phyloP scores from a whole-genome alignment of 2,888 invertebrate genomes.

The Andrena minutula region DNA sequence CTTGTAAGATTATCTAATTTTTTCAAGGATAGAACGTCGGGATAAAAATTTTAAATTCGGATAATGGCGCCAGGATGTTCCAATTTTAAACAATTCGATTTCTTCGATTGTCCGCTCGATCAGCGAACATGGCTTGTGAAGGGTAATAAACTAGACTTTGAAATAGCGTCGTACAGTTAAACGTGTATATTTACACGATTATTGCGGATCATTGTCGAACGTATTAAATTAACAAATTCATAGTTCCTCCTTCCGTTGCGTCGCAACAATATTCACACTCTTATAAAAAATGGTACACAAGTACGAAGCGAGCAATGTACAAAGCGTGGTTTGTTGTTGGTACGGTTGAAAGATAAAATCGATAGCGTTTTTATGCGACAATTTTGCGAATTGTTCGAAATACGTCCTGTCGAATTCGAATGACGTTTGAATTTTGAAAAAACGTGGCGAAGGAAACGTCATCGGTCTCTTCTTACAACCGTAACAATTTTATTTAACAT shows the following conservation, averaged over 20 bases:
- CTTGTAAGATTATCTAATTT: not conserved
- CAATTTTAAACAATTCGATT: not conserved
- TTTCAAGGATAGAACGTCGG: not conserved
- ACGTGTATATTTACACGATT: constrained; percentile 67
- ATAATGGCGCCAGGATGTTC: not conserved
- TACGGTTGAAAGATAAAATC: constrained; percentile 65
- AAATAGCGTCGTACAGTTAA: constrained; percentile 17
- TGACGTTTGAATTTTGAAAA: not conserved
- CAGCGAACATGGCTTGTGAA: not conserved
- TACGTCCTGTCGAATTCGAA: not conserved
- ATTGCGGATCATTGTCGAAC: constrained; percentile 56
- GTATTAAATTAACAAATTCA: constrained; percentile 66
- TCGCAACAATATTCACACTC: constrained; percentile 35
- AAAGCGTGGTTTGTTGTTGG: constrained; percentile 61
- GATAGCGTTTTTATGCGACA: not conserved
- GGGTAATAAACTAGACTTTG: constrained; percentile 11
- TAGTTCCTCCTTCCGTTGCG: constrained; percentile 21
- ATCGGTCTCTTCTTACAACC: constrained; percentile 58
- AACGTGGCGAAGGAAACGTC: not conserved
- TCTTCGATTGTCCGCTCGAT: not conserved
- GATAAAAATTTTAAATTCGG: not conserved
- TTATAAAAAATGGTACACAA: constrained; percentile 68
- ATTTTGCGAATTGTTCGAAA: not conserved
- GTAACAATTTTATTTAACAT: constrained; percentile 44
- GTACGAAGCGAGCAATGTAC: constrained; percentile 73